These are phyloP conservation scores for Temnopleurus reevesii DNA, from an alignment of 53 echinoderm and acorn worm genomes.

Conservation along the genomic window DNA sequence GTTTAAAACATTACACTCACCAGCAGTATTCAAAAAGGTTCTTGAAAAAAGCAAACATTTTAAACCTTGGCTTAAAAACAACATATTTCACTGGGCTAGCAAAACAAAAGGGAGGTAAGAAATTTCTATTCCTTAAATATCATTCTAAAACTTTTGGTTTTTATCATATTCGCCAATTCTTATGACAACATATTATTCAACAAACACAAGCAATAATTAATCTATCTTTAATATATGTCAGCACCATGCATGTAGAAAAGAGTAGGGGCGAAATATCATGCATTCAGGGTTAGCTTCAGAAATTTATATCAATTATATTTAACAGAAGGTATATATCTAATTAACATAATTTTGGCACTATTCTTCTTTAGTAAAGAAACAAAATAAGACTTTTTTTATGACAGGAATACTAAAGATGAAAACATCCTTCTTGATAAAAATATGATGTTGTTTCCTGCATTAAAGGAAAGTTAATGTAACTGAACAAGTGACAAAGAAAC, in stretches of 20 bases:
- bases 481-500: too few species aligned
- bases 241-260: background rate
- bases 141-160: too few species aligned
- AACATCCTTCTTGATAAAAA: too few species aligned
- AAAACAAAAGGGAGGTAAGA: background rate
- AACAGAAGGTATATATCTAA: background rate
- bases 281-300: background rate
- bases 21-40: too few species aligned
- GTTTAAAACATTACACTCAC: background rate
- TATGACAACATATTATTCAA: too few species aligned
- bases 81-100: background rate
- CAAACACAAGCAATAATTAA: background rate
- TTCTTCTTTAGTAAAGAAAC: background rate
- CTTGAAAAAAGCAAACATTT: too few species aligned
- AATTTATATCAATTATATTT: background rate
- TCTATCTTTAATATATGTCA: background rate
- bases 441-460: too few species aligned
- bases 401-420: background rate
- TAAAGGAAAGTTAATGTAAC: too few species aligned
- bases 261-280: too few species aligned
- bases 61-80: too few species aligned
- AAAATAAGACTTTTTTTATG: background rate
- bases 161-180: too few species aligned
- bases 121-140: background rate
- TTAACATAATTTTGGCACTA: background rate